Base-by-base conservation (phyloP, 2,113 vertebrate genomes). In the Pedetes capensis region DNA sequence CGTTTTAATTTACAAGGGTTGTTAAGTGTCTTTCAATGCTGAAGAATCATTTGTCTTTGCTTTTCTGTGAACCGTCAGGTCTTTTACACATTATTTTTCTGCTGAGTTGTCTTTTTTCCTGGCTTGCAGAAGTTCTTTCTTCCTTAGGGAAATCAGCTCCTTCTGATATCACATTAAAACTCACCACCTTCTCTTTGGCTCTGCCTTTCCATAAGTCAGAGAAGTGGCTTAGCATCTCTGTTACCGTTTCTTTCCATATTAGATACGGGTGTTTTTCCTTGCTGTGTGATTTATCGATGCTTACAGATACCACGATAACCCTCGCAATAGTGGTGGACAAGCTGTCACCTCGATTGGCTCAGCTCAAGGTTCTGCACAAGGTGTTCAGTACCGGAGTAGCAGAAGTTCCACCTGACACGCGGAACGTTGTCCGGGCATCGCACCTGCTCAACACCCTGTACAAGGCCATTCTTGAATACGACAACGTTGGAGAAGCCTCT, bases 331-430 rank as follows among this genome's bases (percentile, higher is more conserved):
- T 99, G 14, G 98, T 99, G 94, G 99, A 99, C 88, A 98, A 98
- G 18, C 97, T 99, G 96, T 98, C 98, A 42, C 98, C 99, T 93
- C 99, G 99, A 87, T 93, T 99, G 97, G 98, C 99, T 10, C 99
- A 99, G 96, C 99, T 99, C 92, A 99, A 99, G 92, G 98, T 99
- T 13, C 98, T 99, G 83, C 99, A 99, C 97, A 99, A 98, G 96
- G 99, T 99, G 61, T 99, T 99, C 95, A 99, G 99, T 96, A 99
- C 99, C 1, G 99, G 99, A 32, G 98, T 99, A n/a, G 99, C 99
- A 0, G 99, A 99, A 94, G 99, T 99, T 8, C 99, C 99, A 0
- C 98, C 99, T 3, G 99, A 99, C 85, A 99, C 99, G 5, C 98
- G 99, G 18, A 99, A 99, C 49, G 99, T 99, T 7, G 99, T 99